Evolutionary conservation across 2,888 invertebrate genomes (phyloP), one percentile per base, ranked within the genome.

Genomic region (Tetranychus piercei): DNA sequence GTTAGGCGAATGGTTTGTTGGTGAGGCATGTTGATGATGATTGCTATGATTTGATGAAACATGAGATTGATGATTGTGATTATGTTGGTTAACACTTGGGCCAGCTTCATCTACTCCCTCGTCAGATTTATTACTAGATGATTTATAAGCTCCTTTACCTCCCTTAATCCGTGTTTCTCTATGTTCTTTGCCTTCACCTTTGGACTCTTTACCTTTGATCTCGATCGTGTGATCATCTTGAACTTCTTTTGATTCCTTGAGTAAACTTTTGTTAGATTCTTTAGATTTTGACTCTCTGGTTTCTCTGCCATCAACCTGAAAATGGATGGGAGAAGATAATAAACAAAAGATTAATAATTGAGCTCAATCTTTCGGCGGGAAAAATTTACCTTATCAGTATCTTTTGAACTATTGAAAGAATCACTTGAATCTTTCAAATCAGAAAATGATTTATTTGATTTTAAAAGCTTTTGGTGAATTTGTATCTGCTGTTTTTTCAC

Each of bases 401-500:
- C 55, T 55, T 15, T 55, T 55, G 55, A 55, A 15, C 15, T 55
- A 34, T 34, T 34, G 34, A 34, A 34, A 15, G 15, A 55, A 55
- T 55, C 55, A 55, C 55, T 55, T 15, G 55, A 8, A 55, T 55
- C 55, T 55, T 15, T 55, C 15, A 2, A 15, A 55, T 55, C 55
- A 55, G 3, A 34, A 34, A 34, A 34, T 34, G 34, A 34, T 55
- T 84, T 84, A 78, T 84, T 75, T 75, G 69, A 79, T 80, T 79
- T 80, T 65, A 76, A 22, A 18, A 77, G 73, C 67, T 75, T 84
- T 77, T 75, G 82, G 44, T 77, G 78, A 44, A 76, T 76, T 72
- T 80, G 83, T 9, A 83, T 84, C 79, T 87, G 86, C 82, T 89
- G 87, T 79, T 88, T 89, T 78, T 89, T 91, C 77, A 92, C 92